These are phyloP conservation scores for Patiria pectinifera DNA, from an alignment of 53 echinoderm and acorn worm genomes.

Conservation along the genomic window DNA sequence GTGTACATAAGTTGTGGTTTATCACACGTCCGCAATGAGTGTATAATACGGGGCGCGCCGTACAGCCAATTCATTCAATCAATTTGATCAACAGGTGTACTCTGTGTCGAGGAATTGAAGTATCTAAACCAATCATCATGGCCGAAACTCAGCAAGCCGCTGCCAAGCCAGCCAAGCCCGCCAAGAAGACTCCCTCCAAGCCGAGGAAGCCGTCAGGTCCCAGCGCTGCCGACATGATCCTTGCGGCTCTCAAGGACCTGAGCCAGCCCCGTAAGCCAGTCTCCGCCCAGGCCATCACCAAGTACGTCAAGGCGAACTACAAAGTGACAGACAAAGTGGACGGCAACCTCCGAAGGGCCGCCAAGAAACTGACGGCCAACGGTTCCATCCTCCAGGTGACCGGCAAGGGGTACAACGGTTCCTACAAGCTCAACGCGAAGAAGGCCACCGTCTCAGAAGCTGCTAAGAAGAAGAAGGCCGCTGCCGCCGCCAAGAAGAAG, in stretches of 20 bases:
- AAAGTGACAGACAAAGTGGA: slow-evolving; percentile 34
- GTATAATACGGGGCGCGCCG: neutral
- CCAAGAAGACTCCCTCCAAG: slow-evolving; percentile 17
- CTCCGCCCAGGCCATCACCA: slow-evolving; percentile 68
- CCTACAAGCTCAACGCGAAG: slow-evolving; percentile 61
- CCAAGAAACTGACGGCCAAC: slow-evolving; percentile 8
- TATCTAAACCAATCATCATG: slow-evolving; percentile 20
- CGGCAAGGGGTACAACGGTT: slow-evolving; percentile 42
- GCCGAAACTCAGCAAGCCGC: slow-evolving; percentile 16
- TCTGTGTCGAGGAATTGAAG: neutral
- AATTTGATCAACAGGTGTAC: neutral
- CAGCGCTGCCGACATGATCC: slow-evolving; percentile 44
- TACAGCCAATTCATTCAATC: neutral
- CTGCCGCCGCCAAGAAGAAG: slow-evolving; percentile 28
- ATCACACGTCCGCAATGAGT: slow-evolving; percentile 46
- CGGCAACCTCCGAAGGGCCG: neutral
- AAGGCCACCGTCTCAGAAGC: slow-evolving; percentile 24
- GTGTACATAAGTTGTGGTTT: slow-evolving; percentile 42
- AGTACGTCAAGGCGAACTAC: slow-evolving; percentile 66
- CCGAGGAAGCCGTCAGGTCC: slow-evolving; percentile 53
- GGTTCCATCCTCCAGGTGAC: slow-evolving; percentile 39
- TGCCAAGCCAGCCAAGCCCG: neutral
- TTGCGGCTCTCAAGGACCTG: slow-evolving; percentile 28
- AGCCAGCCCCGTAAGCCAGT: slow-evolving; percentile 44
- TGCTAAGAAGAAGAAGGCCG: slow-evolving; percentile 29